Base-by-base conservation (phyloP, 2,888 invertebrate genomes). In the Acleris holmiana region DNA sequence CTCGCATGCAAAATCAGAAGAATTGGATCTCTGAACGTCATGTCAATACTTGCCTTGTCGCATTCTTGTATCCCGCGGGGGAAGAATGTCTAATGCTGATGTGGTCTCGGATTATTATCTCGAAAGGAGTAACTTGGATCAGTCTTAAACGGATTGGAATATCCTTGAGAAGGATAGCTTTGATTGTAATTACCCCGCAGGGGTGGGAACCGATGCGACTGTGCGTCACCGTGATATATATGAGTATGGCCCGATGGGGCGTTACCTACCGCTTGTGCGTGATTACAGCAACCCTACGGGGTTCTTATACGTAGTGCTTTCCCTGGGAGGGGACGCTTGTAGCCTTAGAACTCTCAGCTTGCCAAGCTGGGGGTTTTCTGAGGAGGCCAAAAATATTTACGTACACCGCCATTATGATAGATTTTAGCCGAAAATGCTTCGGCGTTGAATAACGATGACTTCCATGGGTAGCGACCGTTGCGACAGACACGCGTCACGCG, bases 251-350 rank as follows among this genome's bases (percentile, higher is more conserved):
- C 19, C 21, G 21, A 0, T 21, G 19, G 21, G 40, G 15, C 40
- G 13, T 40, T n/a, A n/a, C n/a, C n/a, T n/a, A n/a, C n/a, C n/a
- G n/a, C n/a, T n/a, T n/a, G n/a, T n/a, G n/a, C n/a, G n/a, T n/a
- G n/a, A n/a, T n/a, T 40, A 18, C 19, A 54, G 13, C n/a, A 19
- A 54, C 54, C 54, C 41, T 54, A 41, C 54, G 41, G 41, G 54
- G 15, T 21, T 41, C 18, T 40, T 54, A 41, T 54, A n/a, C n/a
- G n/a, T n/a, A n/a, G n/a, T n/a, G n/a, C n/a, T n/a, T n/a, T n/a
- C n/a, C n/a, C n/a, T n/a, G n/a, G n/a, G n/a, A n/a, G n/a, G n/a
- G n/a, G n/a, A n/a, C n/a, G n/a, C n/a, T n/a, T n/a, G n/a, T n/a
- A n/a, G n/a, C n/a, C n/a, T n/a, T n/a, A n/a, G n/a, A n/a, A n/a